A percentile compares a stretch with the other conserved stretches of the same genome.
These are phyloP conservation scores for Phengaris alcon DNA, from an alignment of 2,888 invertebrate species.

Conservation along the genomic window DNA sequence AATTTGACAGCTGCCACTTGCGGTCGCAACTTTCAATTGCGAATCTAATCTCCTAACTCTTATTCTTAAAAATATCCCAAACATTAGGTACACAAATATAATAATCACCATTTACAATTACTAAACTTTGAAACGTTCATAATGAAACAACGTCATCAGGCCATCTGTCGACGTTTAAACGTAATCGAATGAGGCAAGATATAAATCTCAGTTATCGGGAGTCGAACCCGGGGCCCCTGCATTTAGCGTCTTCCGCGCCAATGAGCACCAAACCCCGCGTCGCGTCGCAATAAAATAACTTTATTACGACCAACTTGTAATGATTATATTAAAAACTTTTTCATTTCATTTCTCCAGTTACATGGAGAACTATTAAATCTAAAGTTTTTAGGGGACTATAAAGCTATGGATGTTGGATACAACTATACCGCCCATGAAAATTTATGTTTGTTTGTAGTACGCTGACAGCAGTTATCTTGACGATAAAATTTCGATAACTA, in stretches of 20 bases:
- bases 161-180: conserved; percentile 39
- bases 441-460: neutral
- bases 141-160: conserved; percentile 37
- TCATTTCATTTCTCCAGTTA: conserved; percentile 18
- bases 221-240: conserved; percentile 29
- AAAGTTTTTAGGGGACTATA: neutral
- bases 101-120: conserved; percentile 1
- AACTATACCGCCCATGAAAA: neutral
- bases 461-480: conserved; percentile 10
- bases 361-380: neutral
- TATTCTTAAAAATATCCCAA: neutral
- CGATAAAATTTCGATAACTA: neutral
- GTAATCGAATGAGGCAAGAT: conserved; percentile 41
- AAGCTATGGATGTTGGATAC: neutral
- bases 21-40: too few relatives aligned
- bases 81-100: neutral
- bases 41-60: neutral
- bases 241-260: conserved; percentile 27
- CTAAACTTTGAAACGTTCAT: conserved; percentile 26
- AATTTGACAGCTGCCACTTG: too few relatives aligned
- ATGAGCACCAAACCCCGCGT: conserved; percentile 3
- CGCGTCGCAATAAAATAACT: conserved; percentile 27
- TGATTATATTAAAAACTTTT: conserved; percentile 26
- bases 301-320: conserved; percentile 8
- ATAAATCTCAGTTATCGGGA: conserved; percentile 42